Conservation (phyloP, 2,888 invertebrate genomes). For the Cephus sareptanus region DNA sequence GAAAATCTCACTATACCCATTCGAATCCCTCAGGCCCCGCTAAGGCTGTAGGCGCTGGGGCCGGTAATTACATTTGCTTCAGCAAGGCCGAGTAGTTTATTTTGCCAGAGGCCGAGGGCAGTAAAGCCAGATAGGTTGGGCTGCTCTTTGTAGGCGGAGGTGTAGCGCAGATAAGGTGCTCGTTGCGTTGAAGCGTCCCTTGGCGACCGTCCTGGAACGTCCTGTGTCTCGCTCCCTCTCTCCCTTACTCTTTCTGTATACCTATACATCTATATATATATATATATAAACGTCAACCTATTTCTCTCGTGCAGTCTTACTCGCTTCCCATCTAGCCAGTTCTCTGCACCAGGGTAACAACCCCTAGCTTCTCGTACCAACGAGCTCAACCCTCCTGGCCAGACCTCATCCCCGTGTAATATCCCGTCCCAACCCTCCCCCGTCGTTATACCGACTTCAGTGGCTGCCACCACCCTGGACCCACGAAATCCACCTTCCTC, state of each 20-base stretch:
- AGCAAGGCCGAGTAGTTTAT: neutral
- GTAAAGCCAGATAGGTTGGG: constrained; percentile 51
- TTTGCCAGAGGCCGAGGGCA: constrained; percentile 24
- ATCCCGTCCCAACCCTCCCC: constrained; percentile 39
- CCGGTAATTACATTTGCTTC: constrained; percentile 7
- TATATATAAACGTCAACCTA: neutral
- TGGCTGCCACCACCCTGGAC: constrained; percentile 25
- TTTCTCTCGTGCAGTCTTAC: neutral
- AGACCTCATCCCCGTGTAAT: constrained; percentile 41
- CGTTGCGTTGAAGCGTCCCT: constrained; percentile 63
- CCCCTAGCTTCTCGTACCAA: constrained; percentile 10
- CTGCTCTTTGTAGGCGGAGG: constrained; percentile 48
- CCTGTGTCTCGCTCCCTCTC: constrained; percentile 26
- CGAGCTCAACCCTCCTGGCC: constrained; percentile 29
- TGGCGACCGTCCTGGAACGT: constrained; percentile 52
- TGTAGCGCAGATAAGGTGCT: constrained; percentile 62
- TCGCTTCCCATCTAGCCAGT: neutral
- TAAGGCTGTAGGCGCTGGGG: neutral
- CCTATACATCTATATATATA: neutral
- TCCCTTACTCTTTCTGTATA: constrained; percentile 26
- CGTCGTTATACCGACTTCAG: constrained; percentile 48
- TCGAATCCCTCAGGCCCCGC: neutral
- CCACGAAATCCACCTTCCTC: constrained; percentile 16
- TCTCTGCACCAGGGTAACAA: neutral
- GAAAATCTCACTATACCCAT: neutral